Evolutionary conservation across 64 coral and sea anemone species (phyloP).

Genomic region (Actinia equina): DNA sequence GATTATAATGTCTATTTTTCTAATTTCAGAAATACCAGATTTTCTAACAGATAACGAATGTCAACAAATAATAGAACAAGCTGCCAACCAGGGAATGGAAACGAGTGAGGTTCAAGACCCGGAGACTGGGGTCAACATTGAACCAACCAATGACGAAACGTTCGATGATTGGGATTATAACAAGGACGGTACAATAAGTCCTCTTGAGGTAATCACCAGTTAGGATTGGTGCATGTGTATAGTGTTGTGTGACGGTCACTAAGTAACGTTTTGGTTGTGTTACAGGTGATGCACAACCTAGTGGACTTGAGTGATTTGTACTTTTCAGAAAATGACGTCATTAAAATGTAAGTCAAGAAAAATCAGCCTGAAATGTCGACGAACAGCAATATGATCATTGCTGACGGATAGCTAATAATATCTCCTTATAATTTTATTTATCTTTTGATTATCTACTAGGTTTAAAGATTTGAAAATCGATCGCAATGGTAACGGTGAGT

Average conservation of each 20-base stretch:
- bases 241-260: not conserved
- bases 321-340: conserved; percentile 70
- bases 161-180: conserved; percentile 84
- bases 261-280: not conserved
- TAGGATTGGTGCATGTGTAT: not conserved
- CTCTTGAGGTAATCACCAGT: conserved; percentile 48
- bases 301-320: conserved; percentile 92
- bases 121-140: conserved; percentile 76
- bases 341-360: conserved; percentile 68
- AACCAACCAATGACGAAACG: conserved; percentile 65
- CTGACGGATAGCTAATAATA: not conserved
- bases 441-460: conserved; percentile 28
- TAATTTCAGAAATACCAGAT: conserved; percentile 69
- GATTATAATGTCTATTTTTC: too few species aligned
- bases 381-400: not conserved
- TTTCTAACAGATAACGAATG: conserved; percentile 61
- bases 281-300: conserved; percentile 86
- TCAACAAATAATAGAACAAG: conserved; percentile 47
- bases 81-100: conserved; percentile 48
- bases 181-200: conserved; percentile 54
- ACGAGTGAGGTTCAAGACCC: conserved; percentile 76
- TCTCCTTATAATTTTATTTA: not conserved
- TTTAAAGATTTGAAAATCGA: conserved; percentile 69
- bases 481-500: conserved; percentile 79
- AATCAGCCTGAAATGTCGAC: not conserved